Evolutionary conservation across 2,888 invertebrate genomes (phyloP), one percentile per base, ranked within the genome.

Genomic region (Caenorhabditis sp.): DNA sequence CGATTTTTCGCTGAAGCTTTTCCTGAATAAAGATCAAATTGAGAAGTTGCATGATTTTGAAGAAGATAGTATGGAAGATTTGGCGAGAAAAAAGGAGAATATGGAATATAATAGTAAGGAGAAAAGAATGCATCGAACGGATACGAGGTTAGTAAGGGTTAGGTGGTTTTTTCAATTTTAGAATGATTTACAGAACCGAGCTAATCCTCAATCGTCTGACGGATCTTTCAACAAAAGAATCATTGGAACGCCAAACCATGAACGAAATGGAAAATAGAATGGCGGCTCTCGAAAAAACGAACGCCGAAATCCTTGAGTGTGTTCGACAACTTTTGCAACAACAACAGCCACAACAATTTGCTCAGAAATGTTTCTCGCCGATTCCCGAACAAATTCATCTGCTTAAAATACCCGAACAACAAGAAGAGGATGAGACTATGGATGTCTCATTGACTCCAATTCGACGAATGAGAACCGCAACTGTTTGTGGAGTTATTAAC

Each of bases 21-120:
- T 81, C 27, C 54, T 81, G 54, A 68, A 67, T 10, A 7, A 93
- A 72, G 95, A 95, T 85, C 95, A 96, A 88, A 92, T 95, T 90
- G 96, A 97, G 88, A 92, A 95, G 65, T 90, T 97, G 63, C 95
- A 97, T 87, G 97, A 97, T 88, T 97, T 97, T 89, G 97, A 97
- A 56, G 77, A 97, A 88, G 96, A 97, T 87, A 96, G 96, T 88
- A 94, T 97, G 64, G 97, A 97, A 89, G 95, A 95, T 38, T 94
- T 95, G 88, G 89, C 89, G 76, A 92, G 94, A 80, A 95, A 96
- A 89, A 95, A 93, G 90, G 95, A 96, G 26, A 77, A 74, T 53
- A 71, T 80, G 61, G 86, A 88, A 66, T 87, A 88, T 69, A 85
- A 87, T 0, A 88, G 89, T 5, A 88, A 88, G 20, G 89, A 89